Percentiles rank a stretch among this genome's conserved stretches.
phyloP scores from a whole-genome alignment of 2,113 vertebrate genomes.

The Rhineura floridana region DNA sequence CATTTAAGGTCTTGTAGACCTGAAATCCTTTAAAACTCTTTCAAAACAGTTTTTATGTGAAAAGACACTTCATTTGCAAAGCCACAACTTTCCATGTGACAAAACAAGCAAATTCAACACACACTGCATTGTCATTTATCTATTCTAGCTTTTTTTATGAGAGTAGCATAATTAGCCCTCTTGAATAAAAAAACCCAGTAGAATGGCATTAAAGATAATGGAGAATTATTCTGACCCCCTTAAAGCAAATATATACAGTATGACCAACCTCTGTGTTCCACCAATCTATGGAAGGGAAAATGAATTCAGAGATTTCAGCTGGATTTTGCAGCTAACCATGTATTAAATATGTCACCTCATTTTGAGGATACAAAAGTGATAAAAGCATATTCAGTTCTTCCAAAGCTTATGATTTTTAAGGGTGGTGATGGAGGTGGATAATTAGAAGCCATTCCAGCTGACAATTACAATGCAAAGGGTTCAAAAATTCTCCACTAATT shows the following conservation, averaged over 20 bases:
- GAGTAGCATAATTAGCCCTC: constrained; percentile 68
- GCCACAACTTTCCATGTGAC: constrained; percentile 60
- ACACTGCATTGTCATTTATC: constrained; percentile 40
- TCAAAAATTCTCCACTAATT: constrained; percentile 69
- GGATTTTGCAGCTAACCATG: constrained; percentile 60
- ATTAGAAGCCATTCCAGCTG: constrained; percentile 72
- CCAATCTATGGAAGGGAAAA: constrained; percentile 39
- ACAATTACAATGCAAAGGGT: constrained; percentile 65
- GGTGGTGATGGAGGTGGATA: constrained; percentile 60
- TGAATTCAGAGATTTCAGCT: constrained; percentile 66
- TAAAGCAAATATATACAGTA: constrained; percentile 54
- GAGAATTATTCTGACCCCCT: constrained; percentile 58
- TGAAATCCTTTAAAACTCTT: not conserved
- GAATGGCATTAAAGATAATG: constrained; percentile 64
- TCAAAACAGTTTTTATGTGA: not conserved
- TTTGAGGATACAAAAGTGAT: constrained; percentile 67
- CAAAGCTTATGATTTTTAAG: constrained; percentile 67
- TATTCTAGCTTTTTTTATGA: constrained; percentile 54
- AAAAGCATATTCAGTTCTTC: constrained; percentile 64
- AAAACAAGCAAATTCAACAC: constrained; percentile 45
- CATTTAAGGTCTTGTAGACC: not conserved
- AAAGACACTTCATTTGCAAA: not conserved
- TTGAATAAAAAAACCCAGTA: constrained; percentile 51
- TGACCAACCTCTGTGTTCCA: constrained; percentile 54
- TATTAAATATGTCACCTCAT: constrained; percentile 62